Evolutionary conservation across 2,113 vertebrate species (phyloP).

Genomic region (Mungos mungo): DNA sequence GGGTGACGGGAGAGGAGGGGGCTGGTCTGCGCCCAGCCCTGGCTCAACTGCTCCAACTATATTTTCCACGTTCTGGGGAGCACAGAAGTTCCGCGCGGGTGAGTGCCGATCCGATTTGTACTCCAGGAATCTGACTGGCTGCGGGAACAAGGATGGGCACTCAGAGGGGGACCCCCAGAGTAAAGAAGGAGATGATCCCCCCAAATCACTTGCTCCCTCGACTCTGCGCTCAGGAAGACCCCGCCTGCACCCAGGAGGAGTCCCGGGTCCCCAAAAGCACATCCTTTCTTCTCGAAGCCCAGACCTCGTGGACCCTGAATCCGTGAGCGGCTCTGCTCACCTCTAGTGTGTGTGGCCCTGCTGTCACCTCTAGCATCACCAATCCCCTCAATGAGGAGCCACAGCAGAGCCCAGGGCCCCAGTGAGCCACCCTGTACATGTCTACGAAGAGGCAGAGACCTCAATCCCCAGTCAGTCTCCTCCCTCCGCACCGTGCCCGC

Average conservation of each 20-base stretch:
- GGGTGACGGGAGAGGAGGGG: not conserved
- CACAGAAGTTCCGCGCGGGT: not conserved
- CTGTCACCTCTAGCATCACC: not conserved
- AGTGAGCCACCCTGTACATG: no score
- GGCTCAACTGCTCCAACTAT: not conserved
- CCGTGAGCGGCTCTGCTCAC: not conserved
- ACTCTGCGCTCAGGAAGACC: not conserved
- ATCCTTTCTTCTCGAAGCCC: not conserved
- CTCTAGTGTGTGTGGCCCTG: fast-evolving
- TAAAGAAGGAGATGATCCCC: not conserved
- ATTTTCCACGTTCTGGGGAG: not conserved
- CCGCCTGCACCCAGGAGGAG: not conserved
- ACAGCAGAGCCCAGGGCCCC: not conserved
- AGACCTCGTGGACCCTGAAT: not conserved
- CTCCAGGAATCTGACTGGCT: not conserved
- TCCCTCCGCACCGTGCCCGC: not conserved
- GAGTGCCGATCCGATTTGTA: not conserved
- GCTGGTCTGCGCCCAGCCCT: not conserved
- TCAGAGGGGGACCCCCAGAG: not conserved
- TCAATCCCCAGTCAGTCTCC: not conserved
- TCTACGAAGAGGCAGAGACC: not conserved
- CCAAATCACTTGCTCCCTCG: no score
- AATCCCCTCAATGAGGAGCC: not conserved
- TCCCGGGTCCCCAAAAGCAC: not conserved
- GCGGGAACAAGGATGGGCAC: not conserved